Evolutionary conservation across 2,888 invertebrate species (phyloP).

Genomic region (Malthinus seriepunctatus): DNA sequence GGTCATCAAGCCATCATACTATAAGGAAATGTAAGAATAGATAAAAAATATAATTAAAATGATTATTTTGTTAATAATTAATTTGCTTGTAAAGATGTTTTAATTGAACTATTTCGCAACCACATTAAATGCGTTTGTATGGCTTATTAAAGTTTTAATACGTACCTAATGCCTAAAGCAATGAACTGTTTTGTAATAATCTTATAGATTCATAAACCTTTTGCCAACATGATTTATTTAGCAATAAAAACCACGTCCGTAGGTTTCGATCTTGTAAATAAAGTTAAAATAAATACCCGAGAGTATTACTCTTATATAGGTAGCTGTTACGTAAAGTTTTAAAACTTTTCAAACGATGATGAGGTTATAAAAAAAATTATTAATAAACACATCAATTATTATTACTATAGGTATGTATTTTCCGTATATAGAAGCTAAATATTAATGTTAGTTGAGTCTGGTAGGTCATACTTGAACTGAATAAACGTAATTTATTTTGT

Average conservation of each 20-base stretch:
- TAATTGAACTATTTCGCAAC: conserved; percentile 6
- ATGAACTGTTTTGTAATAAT: conserved; percentile 8
- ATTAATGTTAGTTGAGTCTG: too few species aligned
- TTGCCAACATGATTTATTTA: conserved; percentile 14
- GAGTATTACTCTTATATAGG: conserved; percentile 2
- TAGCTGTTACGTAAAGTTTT: conserved; percentile 5
- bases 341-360: conserved; percentile 3
- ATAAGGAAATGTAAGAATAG: not conserved
- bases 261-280: conserved; percentile 9
- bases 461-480: too few species aligned
- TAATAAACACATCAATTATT: conserved; percentile 11
- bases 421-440: too few species aligned
- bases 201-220: conserved; percentile 7
- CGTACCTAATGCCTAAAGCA: conserved; percentile 10
- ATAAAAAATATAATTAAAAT: not conserved
- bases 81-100: conserved; percentile 7
- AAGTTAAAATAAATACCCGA: not conserved
- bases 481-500: too few species aligned
- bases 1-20: too few species aligned
- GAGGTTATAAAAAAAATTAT: conserved; percentile 1
- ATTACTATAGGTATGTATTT: not conserved
- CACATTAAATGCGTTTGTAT: conserved; percentile 9
- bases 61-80: conserved; percentile 13
- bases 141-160: conserved; percentile 15
- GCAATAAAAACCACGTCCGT: conserved; percentile 14